These are phyloP conservation scores for Sinonovacula constricta DNA, from an alignment of 1,140 invertebrate species.

Conservation along the genomic window DNA sequence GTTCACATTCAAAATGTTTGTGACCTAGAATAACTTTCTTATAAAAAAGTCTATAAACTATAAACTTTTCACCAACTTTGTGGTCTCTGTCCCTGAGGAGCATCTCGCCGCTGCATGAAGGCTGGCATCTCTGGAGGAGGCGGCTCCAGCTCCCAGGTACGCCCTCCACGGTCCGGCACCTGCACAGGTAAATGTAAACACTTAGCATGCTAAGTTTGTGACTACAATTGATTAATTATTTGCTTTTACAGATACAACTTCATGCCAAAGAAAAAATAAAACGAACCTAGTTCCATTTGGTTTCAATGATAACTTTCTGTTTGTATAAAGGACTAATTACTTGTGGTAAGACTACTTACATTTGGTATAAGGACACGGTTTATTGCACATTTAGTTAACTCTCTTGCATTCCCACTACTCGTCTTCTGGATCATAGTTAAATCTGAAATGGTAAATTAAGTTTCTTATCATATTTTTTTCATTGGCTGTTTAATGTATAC, in stretches of 20 bases:
- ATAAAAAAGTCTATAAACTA: not conserved
- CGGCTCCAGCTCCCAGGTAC: constrained; percentile 91
- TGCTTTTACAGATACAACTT: too few species aligned
- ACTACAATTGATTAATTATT: too few species aligned
- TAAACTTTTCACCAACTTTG: constrained; percentile 64
- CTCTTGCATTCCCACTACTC: constrained; percentile 87
- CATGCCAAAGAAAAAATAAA: not conserved
- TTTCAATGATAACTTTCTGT: not conserved
- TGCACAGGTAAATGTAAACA: constrained; percentile 47
- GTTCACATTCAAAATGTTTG: not conserved
- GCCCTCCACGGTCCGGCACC: constrained; percentile 89
- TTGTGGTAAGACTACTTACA: constrained; percentile 75
- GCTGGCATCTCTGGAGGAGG: constrained; percentile 97
- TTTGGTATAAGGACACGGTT: constrained; percentile 93
- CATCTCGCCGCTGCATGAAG: constrained; percentile 85
- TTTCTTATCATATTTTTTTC: too few species aligned
- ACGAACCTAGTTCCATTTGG: not conserved
- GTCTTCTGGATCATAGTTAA: constrained; percentile 93
- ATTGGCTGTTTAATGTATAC: too few species aligned
- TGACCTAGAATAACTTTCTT: not conserved
- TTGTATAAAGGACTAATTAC: not conserved
- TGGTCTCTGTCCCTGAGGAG: constrained; percentile 62
- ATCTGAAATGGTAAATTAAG: too few species aligned
- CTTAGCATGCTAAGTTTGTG: too few species aligned
- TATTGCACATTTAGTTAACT: constrained; percentile 88